Evolutionary conservation across 2,113 vertebrate genomes (phyloP).

Genomic region (Ceyx margarethae): DNA sequence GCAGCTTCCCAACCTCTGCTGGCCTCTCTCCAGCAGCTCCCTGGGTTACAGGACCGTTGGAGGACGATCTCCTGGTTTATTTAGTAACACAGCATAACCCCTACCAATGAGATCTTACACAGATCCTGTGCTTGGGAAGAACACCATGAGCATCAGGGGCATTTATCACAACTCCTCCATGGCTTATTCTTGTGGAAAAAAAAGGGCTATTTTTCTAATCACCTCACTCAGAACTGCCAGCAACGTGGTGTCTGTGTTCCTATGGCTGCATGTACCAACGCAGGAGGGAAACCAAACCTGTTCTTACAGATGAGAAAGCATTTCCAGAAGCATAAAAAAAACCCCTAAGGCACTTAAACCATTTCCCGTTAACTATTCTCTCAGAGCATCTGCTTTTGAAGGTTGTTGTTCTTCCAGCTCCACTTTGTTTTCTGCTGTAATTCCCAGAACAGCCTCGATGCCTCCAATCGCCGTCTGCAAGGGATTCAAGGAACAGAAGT

Average conservation of each 20-base stretch:
- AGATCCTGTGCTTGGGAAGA: not conserved
- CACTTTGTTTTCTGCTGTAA: slow-evolving; percentile 80
- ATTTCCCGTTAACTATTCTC: slow-evolving; percentile 40
- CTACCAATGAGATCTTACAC: not conserved
- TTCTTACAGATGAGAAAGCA: slow-evolving; percentile 28
- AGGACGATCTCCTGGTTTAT: not conserved
- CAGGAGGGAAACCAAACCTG: slow-evolving; percentile 40
- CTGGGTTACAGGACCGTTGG: not conserved
- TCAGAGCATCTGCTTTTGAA: slow-evolving; percentile 17
- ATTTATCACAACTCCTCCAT: not conserved
- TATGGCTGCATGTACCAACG: not conserved
- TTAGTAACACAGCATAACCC: not conserved
- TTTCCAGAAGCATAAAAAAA: slow-evolving; percentile 35
- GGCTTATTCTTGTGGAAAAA: not conserved
- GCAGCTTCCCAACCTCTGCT: not conserved
- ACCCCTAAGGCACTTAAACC: not conserved
- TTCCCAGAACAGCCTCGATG: slow-evolving; percentile 79
- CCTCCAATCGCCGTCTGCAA: slow-evolving; percentile 79
- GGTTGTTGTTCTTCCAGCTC: slow-evolving; percentile 60
- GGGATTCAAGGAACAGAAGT: slow-evolving; percentile 26
- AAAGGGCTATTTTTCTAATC: not conserved
- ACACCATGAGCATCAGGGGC: not conserved
- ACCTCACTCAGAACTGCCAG: not conserved
- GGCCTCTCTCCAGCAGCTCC: not conserved
- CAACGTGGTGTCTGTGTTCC: not conserved